Evolutionary conservation across 2,797 vertebrate genomes (phyloP).

Genomic region (Psittacula echo): DNA sequence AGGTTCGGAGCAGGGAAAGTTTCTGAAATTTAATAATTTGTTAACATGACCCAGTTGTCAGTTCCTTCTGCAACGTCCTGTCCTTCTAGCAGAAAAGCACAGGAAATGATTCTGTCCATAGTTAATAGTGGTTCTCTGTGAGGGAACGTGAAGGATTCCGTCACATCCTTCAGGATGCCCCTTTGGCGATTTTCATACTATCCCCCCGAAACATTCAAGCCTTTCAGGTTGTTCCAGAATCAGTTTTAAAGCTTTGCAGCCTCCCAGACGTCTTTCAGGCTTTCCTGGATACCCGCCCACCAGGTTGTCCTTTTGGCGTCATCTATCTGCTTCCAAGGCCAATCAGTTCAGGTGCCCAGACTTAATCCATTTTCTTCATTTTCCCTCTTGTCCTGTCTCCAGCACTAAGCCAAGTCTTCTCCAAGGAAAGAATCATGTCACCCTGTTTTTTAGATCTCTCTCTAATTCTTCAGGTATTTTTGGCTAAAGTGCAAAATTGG

Average conservation of each 20-base stretch:
- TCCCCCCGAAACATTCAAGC: background rate
- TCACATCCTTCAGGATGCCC: background rate
- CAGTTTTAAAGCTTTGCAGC: background rate
- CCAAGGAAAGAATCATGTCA: background rate
- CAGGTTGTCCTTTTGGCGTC: background rate
- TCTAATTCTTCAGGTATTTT: background rate
- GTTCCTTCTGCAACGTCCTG: background rate
- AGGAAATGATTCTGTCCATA: rapidly evolving
- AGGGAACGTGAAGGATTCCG: background rate
- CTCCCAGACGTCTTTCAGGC: background rate
- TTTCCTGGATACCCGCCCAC: background rate
- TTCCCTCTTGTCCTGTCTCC: background rate
- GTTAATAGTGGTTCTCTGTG: background rate
- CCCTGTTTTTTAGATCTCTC: background rate
- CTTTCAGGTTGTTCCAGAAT: background rate
- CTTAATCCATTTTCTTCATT: background rate
- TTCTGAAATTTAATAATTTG: background rate
- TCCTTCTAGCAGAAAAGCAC: background rate
- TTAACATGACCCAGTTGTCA: background rate
- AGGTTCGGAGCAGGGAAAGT: background rate
- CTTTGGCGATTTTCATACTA: background rate
- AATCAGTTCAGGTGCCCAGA: background rate
- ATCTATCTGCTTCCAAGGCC: background rate
- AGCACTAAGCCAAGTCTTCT: background rate
- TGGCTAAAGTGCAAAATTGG: background rate